Percentiles rank a stretch among this genome's conserved stretches.
phyloP scores from a whole-genome alignment of 2,797 vertebrate genomes.

The Anabas testudineus region DNA sequence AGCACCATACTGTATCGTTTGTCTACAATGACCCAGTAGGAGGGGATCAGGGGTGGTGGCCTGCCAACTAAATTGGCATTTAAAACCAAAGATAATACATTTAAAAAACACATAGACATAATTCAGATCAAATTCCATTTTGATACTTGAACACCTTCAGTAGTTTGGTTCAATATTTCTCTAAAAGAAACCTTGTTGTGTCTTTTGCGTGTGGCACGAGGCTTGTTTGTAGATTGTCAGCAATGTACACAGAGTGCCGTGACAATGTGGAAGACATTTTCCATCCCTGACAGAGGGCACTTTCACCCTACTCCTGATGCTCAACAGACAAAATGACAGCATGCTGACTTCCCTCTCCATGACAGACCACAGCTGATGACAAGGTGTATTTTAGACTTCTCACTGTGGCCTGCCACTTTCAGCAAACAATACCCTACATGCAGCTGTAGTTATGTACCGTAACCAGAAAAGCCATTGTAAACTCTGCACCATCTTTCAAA shows the following conservation, averaged over 20 bases:
- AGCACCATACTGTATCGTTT: conserved; percentile 57
- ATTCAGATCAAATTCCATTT: neutral
- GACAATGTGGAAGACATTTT: conserved; percentile 64
- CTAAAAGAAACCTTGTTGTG: neutral
- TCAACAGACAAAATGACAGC: conserved; percentile 71
- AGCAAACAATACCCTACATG: conserved; percentile 45
- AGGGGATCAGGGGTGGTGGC: neutral
- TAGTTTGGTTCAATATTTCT: conserved; percentile 2
- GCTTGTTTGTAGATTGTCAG: conserved; percentile 54
- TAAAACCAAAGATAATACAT: neutral
- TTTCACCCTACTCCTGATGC: conserved; percentile 57
- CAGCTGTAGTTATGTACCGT: conserved; percentile 21
- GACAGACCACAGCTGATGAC: conserved; percentile 69
- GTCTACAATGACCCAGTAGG: conserved; percentile 10
- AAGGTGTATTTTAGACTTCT: conserved; percentile 72
- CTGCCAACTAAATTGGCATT: neutral
- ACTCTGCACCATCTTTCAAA: conserved; percentile 18
- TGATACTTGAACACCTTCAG: neutral
- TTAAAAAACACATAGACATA: neutral
- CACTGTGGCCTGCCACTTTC: conserved; percentile 39
- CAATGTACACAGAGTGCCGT: conserved; percentile 31
- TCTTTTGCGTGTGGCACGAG: conserved; percentile 6
- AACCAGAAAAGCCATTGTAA: conserved; percentile 38
- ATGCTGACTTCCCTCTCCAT: conserved; percentile 63
- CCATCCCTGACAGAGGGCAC: conserved; percentile 60